Base-by-base conservation (phyloP, 2,797 vertebrate genomes). In the Epinephelus awoara region DNA sequence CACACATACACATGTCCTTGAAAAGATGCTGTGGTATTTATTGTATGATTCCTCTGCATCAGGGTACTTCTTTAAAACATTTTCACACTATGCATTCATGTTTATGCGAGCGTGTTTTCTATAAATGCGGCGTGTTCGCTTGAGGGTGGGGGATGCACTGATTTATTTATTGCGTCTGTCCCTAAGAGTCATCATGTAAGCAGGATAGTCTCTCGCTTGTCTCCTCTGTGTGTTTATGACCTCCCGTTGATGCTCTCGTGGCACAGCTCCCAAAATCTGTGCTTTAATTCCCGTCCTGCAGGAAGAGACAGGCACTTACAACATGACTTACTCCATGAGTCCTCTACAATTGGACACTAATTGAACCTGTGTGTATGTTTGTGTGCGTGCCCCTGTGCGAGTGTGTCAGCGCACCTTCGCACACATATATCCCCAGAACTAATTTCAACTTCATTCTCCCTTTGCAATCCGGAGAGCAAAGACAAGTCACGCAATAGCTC, bases 251-350 rank as follows among this genome's bases (percentile, higher is more conserved):
- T 79, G 84, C 57, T 75, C 74, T 79, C 2, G 23, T 84, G 79
- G 75, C 84, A 74, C 57, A 83, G 64, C 77, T 87, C 75, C 82
- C 67, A 76, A 87, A 79, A 54, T 81, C 88, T 75, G 69, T 4
- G 75, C 86, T 90, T 90, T 89, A 91, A 91, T 90, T 88, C 75
- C 51, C 34, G 62, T 87, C 84, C 67, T 80, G 73, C 51, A 56
- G 72, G 72, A 69, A 81, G 74, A 85, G 91, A 91, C 91, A 87
- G 87, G 79, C 82, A 79, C 68, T 51, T 77, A 92, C 84, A 92
- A 93, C 85, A 85, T 90, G 90, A 92, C 85, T 89, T 93, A 94
- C 91, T 70, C 77, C 46, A 83, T 67, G 77, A 75, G 67, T 68
- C 78, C 42, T 52, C 49, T 52, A 49, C 34, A 23, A 82, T 58